Conservation (phyloP, 2,888 invertebrate species). For the Idaea biselata region DNA sequence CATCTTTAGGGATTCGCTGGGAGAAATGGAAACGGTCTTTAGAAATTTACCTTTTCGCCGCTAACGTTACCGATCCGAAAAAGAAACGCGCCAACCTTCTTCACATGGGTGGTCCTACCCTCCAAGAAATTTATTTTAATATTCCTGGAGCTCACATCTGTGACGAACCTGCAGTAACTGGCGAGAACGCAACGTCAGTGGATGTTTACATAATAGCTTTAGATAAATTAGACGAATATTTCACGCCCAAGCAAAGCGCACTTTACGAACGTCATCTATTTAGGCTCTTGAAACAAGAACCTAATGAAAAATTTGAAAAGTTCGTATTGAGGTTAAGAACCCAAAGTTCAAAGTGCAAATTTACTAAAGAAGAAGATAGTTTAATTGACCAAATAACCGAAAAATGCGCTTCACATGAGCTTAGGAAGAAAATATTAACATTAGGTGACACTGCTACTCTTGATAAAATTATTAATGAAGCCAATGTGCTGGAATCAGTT, state of each 20-base stretch:
- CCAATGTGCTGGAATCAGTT: not conserved
- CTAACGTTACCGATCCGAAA: too few species aligned
- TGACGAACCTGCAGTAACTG: too few species aligned
- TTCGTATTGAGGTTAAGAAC: conserved; percentile 30
- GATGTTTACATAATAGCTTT: not conserved
- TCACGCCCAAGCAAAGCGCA: not conserved
- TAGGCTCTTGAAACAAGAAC: conserved; percentile 11
- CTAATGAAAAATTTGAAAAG: conserved; percentile 34
- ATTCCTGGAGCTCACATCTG: too few species aligned
- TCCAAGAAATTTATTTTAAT: too few species aligned
- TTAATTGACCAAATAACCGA: conserved; percentile 22
- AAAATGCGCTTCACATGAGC: conserved; percentile 9
- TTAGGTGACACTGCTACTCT: not conserved
- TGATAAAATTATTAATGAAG: not conserved
- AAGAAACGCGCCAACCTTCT: too few species aligned
- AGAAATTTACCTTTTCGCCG: too few species aligned
- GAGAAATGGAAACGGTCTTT: too few species aligned
- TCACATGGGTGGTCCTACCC: too few species aligned
- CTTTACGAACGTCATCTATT: not conserved
- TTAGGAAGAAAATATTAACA: not conserved
- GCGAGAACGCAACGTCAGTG: not conserved
- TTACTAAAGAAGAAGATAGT: conserved; percentile 10
- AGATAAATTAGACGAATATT: not conserved
- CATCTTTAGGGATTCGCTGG: too few species aligned
- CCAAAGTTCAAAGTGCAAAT: conserved; percentile 15